These are phyloP conservation scores for Drosophila emarginata DNA, from an alignment of 2,888 invertebrate genomes.

Conservation along the genomic window DNA sequence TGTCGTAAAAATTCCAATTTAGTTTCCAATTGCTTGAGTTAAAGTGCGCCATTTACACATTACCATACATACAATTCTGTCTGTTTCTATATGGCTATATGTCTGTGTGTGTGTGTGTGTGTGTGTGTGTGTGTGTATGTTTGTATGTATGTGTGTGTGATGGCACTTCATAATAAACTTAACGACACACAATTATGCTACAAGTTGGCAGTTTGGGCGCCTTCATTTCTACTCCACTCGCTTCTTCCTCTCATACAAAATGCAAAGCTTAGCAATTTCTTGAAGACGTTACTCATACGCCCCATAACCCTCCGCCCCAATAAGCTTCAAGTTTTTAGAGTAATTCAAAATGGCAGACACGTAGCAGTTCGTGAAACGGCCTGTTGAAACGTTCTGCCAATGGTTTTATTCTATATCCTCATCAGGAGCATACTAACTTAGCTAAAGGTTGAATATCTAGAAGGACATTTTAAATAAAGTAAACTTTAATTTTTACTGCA, in stretches of 20 bases:
- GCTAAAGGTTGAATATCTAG: not conserved
- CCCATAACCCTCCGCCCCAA: constrained; percentile 15
- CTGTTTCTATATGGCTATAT: constrained; percentile 21
- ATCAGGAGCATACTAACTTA: not conserved
- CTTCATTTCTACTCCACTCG: constrained; percentile 1
- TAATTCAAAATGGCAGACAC: constrained; percentile 71
- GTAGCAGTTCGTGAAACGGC: constrained; percentile 58
- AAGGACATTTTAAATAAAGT: not conserved
- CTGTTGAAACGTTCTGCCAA: constrained; percentile 65
- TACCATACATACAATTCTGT: constrained; percentile 43
- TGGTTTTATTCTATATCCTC: constrained; percentile 64
- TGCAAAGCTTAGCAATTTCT: constrained; percentile 69
- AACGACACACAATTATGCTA: constrained; percentile 76
- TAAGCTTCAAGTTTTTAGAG: constrained; percentile 20
- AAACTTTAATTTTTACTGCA: no score
- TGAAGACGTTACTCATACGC: constrained; percentile 70
- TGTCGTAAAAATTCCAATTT: constrained; percentile 77
- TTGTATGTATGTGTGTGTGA: constrained; percentile 30
- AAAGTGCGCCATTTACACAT: constrained; percentile 74
- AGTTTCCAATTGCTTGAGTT: constrained; percentile 77
- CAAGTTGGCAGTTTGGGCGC: constrained; percentile 66
- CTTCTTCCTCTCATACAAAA: constrained; percentile 37
- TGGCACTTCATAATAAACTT: constrained; percentile 74
- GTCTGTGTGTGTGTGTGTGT: constrained; percentile 26
- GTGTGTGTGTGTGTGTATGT: constrained; percentile 18